Evolutionary conservation across 2,797 vertebrate genomes (phyloP), one percentile per base, ranked within the genome.

Genomic region (Coregonus suidteri): DNA sequence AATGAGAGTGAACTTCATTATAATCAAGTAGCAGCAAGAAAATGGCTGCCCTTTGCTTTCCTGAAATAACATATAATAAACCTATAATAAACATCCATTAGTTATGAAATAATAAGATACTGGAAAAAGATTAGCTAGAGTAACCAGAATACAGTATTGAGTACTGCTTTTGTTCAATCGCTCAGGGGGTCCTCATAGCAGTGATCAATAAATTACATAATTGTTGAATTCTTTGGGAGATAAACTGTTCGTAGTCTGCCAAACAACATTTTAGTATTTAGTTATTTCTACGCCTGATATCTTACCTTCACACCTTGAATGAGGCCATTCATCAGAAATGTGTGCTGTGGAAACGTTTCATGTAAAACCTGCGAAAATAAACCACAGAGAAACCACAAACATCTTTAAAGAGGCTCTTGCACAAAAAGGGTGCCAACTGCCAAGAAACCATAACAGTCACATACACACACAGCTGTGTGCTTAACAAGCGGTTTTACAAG

Each of bases 301-400:
- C 93, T 92, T 94, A 97, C 96, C 96, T 97, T 97, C 82, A 96
- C 95, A 87, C 96, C 96, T 87, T 96, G 96, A 94, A 96, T 95
- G 81, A 97, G 94, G 80, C 96, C 96, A 81, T 97, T 96, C 94
- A 96, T 97, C 82, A 97, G 91, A 91, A 97, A 97, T 2, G 95
- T 97, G 83, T 96, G 96, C 73, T 94, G 91, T 71, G 95, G 92
- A 90, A 96, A 97, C 0, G 96, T 96, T 93, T 96, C 95, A 82
- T 93, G 95, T 80, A 97, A 91, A 84, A 97, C 95, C 96, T 97
- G 81, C 54, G 6, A 75, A 53, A 31, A 47, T 47, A 47, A 47
- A 75, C 34, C 77, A 65, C 20, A 15, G 4, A 74, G n/a, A 20
- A n/a, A 64, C 7, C 71, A 73, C 20, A 16, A 56, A 4, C 14